Percentiles rank a stretch among this genome's conserved stretches.
Conservation (phyloP, 2,888 invertebrate species). For the Agrotis puta region DNA sequence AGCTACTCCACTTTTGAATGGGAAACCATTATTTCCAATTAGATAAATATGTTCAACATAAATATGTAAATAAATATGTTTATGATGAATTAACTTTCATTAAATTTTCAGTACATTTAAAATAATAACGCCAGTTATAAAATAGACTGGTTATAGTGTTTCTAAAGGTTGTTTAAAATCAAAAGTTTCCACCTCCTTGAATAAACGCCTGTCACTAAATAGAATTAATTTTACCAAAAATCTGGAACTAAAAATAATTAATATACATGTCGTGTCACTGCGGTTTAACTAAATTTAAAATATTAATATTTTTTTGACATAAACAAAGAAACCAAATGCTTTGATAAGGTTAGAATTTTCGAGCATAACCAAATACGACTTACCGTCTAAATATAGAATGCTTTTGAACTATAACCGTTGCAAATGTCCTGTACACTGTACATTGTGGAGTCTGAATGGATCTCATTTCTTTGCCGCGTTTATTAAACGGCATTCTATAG, state of each 20-base stretch:
- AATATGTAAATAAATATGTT: no score
- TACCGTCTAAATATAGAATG: conserved; percentile 53
- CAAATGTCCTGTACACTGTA: conserved; percentile 32
- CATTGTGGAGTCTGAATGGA: conserved; percentile 47
- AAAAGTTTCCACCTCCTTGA: neutral
- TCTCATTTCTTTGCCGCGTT: conserved; percentile 41
- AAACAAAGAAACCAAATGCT: conserved; percentile 21
- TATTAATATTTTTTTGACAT: conserved; percentile 26
- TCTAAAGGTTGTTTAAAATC: conserved; percentile 3
- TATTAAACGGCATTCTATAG: conserved; percentile 45
- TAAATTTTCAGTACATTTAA: no score
- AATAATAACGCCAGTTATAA: no score
- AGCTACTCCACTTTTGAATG: no score
- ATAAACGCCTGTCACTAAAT: neutral
- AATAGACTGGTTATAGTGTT: neutral
- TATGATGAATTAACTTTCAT: no score
- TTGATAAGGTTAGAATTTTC: conserved; percentile 39
- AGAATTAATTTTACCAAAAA: neutral
- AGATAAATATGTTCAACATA: no score
- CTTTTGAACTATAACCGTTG: conserved; percentile 36
- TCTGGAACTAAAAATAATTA: conserved; percentile 14
- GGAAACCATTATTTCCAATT: no score
- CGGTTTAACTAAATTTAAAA: conserved; percentile 31
- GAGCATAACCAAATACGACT: conserved; percentile 40
- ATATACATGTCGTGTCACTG: conserved; percentile 9